Base-by-base conservation (phyloP, 2,113 vertebrate genomes). In the Macheiramphus alcinus region DNA sequence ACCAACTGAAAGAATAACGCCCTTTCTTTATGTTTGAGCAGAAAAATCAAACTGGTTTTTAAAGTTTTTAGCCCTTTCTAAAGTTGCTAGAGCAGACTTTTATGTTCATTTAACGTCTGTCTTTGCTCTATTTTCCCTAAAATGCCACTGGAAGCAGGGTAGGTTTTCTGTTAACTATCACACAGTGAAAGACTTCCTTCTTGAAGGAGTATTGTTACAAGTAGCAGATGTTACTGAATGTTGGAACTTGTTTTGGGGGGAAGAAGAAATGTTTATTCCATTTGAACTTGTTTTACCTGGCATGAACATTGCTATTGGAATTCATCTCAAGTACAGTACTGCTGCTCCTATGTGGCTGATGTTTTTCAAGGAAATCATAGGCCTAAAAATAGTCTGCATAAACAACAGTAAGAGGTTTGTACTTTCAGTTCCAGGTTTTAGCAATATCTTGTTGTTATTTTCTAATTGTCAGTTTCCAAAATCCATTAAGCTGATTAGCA, bases 361-460 rank as follows among this genome's bases (percentile, higher is more conserved):
- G 97, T 97, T 97, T 97, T 98, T 97, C 96, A 97, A 98, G 97
- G 97, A 98, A 98, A 97, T 97, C 96, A 79, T 66, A 74, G 93
- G 48, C 91, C 97, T 98, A 97, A 98, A 97, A 98, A 97, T 98
- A 97, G 97, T 93, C 94, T 97, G 86, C 80, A 97, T 97, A 97
- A 98, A 98, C 96, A 97, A 95, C 95, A 95, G 92, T 95, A 96
- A 97, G 94, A 97, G 91, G 88, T 93, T 96, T 97, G 97, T 97
- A 93, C 97, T 97, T 97, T 95, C 88, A 95, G 96, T 96, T 95
- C 95, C 92, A 94, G 95, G 71, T 97, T 97, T 97, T 96, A 95
- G 96, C 89, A 97, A 74, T 96, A 72, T 91, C 96, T 92, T 95
- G 80, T 94, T 94, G 80, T 97, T 97, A 95, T 94, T 95, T 96